A percentile compares a stretch with the other conserved stretches of the same genome.
phyloP scores from a whole-genome alignment of 2,113 vertebrate species.

The Heterochromis multidens region DNA sequence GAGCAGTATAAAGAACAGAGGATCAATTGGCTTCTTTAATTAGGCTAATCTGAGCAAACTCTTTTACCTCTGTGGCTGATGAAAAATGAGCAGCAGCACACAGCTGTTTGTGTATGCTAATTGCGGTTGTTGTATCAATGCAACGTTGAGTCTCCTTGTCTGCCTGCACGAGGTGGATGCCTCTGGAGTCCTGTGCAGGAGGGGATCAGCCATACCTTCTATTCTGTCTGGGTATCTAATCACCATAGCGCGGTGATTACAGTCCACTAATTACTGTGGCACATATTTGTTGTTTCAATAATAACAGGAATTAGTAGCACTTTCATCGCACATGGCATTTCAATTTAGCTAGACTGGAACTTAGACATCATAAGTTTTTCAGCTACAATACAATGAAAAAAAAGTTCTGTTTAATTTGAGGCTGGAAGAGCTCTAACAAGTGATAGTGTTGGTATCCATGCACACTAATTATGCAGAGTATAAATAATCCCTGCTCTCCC shows the following conservation, averaged over 20 bases:
- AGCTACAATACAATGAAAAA: not conserved
- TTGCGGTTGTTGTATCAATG: conserved; percentile 49
- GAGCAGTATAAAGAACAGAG: not conserved
- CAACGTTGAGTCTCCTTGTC: not conserved
- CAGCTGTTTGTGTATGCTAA: conserved; percentile 55
- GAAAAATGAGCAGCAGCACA: conserved; percentile 44
- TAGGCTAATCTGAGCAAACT: conserved; percentile 52
- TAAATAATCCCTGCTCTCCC: conserved; percentile 1
- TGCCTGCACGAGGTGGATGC: conserved; percentile 40
- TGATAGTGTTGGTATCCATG: not conserved
- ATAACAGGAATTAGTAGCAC: conserved; percentile 1
- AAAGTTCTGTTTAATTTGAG: not conserved
- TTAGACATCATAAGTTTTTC: not conserved
- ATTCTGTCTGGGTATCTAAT: conserved; percentile 43
- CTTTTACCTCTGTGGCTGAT: conserved; percentile 52
- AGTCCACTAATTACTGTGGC: conserved; percentile 35
- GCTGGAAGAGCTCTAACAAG: not conserved
- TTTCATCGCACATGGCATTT: not conserved
- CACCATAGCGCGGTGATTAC: conserved; percentile 36
- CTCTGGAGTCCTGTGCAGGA: conserved; percentile 22
- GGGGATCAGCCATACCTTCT: conserved; percentile 17
- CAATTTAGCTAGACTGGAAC: not conserved
- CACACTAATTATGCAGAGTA: not conserved
- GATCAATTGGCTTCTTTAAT: conserved; percentile 49
- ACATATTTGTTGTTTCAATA: conserved; percentile 13